These are phyloP conservation scores for Panzeria rudis DNA, from an alignment of 2,888 invertebrate species.

Conservation along the genomic window DNA sequence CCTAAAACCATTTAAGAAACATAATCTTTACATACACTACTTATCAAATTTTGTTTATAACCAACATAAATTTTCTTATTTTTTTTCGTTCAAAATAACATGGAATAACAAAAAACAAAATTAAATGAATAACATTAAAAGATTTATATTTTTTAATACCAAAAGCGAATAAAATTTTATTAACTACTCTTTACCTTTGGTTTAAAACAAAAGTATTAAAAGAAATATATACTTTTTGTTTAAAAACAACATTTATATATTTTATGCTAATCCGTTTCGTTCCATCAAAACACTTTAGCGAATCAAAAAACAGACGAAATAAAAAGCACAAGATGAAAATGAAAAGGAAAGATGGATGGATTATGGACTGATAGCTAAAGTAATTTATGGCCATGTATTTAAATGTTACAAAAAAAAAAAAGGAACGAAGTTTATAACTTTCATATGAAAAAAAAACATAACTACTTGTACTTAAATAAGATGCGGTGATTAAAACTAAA, in stretches of 20 bases:
- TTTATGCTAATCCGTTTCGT: constrained; percentile 69
- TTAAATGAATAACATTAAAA: constrained; percentile 56
- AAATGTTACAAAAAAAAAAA: constrained; percentile 3
- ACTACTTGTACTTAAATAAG: constrained; percentile 36
- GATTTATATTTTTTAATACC: constrained; percentile 48
- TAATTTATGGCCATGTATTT: constrained; percentile 58
- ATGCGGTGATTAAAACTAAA: constrained; percentile 64
- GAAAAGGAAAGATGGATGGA: constrained; percentile 47
- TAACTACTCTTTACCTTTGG: constrained; percentile 51
- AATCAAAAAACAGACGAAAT: background rate
- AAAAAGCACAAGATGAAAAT: constrained; percentile 33
- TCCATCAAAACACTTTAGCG: constrained; percentile 63
- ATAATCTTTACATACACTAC: constrained; percentile 19
- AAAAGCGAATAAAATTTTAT: constrained; percentile 62
- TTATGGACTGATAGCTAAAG: constrained; percentile 58
- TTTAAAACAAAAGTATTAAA: constrained; percentile 42
- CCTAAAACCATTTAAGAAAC: background rate
- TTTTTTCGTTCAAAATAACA: constrained; percentile 1
- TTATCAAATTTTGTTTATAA: constrained; percentile 28
- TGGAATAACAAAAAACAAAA: constrained; percentile 1
- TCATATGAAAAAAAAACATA: constrained; percentile 16
- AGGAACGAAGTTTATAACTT: constrained; percentile 27
- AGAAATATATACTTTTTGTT: constrained; percentile 31
- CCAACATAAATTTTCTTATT: constrained; percentile 44
- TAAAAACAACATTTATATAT: constrained; percentile 12